phyloP scores from a whole-genome alignment of 2,113 vertebrate species.

The Cyanistes caeruleus region DNA sequence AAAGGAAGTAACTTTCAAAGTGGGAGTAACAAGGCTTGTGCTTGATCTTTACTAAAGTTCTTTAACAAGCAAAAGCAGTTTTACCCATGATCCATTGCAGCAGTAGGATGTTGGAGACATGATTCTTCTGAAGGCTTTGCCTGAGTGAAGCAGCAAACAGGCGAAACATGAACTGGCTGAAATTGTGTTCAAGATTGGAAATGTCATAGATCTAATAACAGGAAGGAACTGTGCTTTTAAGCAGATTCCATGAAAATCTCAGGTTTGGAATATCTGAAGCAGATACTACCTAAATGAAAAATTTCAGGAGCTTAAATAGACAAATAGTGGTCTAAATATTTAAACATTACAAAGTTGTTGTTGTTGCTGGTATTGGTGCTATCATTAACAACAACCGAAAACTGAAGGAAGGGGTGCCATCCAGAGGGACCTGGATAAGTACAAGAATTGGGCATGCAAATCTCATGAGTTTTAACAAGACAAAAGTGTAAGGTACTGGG shows the following conservation, averaged over 20 bases:
- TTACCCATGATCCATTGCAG: slow-evolving; percentile 85
- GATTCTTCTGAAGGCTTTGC: slow-evolving; percentile 87
- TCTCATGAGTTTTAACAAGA: neutral
- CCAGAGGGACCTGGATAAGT: neutral
- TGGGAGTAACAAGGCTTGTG: slow-evolving; percentile 87
- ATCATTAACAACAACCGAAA: neutral
- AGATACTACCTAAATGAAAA: slow-evolving; percentile 70
- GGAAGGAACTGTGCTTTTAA: slow-evolving; percentile 79
- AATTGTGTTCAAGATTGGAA: slow-evolving; percentile 89
- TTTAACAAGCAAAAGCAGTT: slow-evolving; percentile 93
- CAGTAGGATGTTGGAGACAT: slow-evolving; percentile 86
- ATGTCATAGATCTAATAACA: slow-evolving; percentile 85
- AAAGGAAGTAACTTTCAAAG: slow-evolving; percentile 90
- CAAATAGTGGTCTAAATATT: neutral
- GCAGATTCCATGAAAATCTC: slow-evolving; percentile 79
- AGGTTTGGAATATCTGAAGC: slow-evolving; percentile 55
- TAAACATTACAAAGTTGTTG: neutral
- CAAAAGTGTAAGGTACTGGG: neutral
- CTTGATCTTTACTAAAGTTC: slow-evolving; percentile 89
- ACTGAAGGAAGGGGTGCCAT: neutral
- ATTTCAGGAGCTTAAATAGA: slow-evolving; percentile 74
- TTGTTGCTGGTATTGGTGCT: neutral
- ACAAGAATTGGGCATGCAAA: neutral
- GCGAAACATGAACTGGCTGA: slow-evolving; percentile 90
- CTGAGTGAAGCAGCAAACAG: slow-evolving; percentile 82